These are phyloP conservation scores for Platysteira castanea DNA, from an alignment of 2,113 vertebrate genomes.

Conservation along the genomic window DNA sequence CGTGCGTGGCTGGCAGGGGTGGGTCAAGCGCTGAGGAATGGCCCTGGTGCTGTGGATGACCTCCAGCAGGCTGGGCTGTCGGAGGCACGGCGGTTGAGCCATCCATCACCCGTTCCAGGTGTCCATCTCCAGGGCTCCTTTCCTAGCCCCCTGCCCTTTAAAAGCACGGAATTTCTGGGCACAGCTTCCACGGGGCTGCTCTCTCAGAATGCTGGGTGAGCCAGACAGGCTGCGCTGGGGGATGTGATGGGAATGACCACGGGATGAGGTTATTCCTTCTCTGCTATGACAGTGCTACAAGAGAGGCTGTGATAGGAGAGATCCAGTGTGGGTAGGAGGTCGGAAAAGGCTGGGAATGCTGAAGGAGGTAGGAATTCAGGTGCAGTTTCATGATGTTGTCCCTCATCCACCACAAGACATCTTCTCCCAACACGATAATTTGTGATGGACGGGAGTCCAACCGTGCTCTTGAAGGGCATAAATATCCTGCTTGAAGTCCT, in stretches of 20 bases:
- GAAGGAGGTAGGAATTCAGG: neutral
- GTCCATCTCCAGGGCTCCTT: neutral
- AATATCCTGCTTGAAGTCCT: neutral
- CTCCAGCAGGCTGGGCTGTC: neutral
- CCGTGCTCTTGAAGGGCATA: neutral
- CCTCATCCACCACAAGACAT: neutral
- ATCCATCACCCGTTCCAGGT: constrained; percentile 4
- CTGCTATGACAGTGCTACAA: no score
- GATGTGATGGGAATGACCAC: neutral
- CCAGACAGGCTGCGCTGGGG: no score
- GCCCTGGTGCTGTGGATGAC: neutral
- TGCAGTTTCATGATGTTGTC: neutral
- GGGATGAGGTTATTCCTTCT: neutral
- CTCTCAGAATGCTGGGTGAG: neutral
- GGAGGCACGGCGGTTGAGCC: neutral
- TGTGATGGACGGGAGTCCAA: neutral
- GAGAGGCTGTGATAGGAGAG: neutral
- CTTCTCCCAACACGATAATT: neutral
- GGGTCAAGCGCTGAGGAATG: neutral
- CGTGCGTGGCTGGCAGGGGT: neutral
- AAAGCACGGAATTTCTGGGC: rapidly evolving
- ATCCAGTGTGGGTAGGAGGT: neutral
- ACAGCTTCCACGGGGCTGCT: rapidly evolving
- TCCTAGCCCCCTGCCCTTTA: neutral
- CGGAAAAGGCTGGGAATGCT: neutral